Conservation (phyloP, 1,140 invertebrate species). For the Hycleus cichorii region DNA sequence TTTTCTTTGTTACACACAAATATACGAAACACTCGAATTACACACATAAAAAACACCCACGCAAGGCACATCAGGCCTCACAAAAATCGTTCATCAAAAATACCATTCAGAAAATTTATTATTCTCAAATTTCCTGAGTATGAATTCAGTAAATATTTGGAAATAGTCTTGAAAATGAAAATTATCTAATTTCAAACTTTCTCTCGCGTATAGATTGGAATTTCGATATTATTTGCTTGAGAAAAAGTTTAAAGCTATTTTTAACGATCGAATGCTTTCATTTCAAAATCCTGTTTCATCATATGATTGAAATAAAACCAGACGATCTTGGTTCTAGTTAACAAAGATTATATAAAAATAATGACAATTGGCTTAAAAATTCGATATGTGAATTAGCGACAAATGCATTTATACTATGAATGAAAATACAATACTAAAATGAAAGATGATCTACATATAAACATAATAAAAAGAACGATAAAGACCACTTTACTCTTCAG, state of each 20-base stretch:
- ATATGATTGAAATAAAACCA: too few relatives aligned
- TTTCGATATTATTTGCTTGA: too few relatives aligned
- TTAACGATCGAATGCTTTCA: too few relatives aligned
- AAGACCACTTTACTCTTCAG: conserved; percentile 25
- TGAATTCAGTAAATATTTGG: conserved; percentile 18
- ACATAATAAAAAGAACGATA: conserved; percentile 11
- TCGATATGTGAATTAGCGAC: conserved; percentile 25
- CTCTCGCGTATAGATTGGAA: too few relatives aligned
- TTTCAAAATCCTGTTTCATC: too few relatives aligned
- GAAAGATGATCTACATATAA: neutral
- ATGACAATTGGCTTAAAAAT: conserved; percentile 18
- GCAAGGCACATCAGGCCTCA: conserved; percentile 38
- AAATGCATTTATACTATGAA: conserved; percentile 20
- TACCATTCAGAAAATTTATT: conserved; percentile 37
- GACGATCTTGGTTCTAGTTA: neutral
- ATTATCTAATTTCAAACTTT: neutral
- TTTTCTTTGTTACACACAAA: neutral
- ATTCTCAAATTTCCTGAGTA: conserved; percentile 36
- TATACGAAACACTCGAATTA: conserved; percentile 17
- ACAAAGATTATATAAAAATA: conserved; percentile 14
- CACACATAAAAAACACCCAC: conserved; percentile 28
- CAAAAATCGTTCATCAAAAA: conserved; percentile 38
- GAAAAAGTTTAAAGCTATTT: too few relatives aligned
- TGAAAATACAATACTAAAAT: conserved; percentile 19
- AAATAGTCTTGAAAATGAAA: conserved; percentile 7